Evolutionary conservation across 1,140 invertebrate species (phyloP).

Genomic region (Bradysia coprophila): DNA sequence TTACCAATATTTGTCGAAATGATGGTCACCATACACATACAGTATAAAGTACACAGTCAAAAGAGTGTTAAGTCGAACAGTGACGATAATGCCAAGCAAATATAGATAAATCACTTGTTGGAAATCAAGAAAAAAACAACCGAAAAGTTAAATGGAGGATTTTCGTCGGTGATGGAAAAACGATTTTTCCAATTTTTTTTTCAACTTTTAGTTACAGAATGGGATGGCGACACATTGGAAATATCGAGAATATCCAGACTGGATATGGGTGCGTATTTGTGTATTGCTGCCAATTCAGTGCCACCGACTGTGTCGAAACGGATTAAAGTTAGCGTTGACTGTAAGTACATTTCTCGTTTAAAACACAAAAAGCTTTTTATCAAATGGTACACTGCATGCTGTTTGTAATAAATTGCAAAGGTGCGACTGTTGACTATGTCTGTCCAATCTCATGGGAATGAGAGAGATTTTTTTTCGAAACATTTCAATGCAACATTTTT

Average conservation of each 20-base stretch:
- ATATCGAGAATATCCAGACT: conserved; percentile 68
- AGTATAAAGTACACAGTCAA: too few species aligned
- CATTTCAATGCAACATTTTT: too few species aligned
- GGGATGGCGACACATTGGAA: conserved; percentile 67
- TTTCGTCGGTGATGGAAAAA: too few species aligned
- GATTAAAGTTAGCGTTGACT: conserved; percentile 85
- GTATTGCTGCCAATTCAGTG: conserved; percentile 53
- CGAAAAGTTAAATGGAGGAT: neutral
- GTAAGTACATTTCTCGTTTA: too few species aligned
- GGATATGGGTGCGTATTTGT: conserved; percentile 81
- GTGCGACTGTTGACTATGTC: neutral
- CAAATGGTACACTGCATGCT: too few species aligned
- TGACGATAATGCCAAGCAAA: conserved; percentile 64
- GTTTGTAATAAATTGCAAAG: too few species aligned
- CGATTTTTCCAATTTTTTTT: neutral
- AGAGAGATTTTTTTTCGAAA: neutral
- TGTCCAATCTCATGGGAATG: neutral
- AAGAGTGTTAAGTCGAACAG: conserved; percentile 88
- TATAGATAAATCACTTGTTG: conserved; percentile 64
- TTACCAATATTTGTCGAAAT: too few species aligned
- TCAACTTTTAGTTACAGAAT: conserved; percentile 45
- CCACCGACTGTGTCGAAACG: conserved; percentile 70
- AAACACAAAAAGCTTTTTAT: too few species aligned
- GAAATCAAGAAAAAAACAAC: conserved; percentile 24
- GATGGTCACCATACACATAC: too few species aligned